Conservation (phyloP, 1,140 invertebrate genomes). For the Trinorchestia longiramus region DNA sequence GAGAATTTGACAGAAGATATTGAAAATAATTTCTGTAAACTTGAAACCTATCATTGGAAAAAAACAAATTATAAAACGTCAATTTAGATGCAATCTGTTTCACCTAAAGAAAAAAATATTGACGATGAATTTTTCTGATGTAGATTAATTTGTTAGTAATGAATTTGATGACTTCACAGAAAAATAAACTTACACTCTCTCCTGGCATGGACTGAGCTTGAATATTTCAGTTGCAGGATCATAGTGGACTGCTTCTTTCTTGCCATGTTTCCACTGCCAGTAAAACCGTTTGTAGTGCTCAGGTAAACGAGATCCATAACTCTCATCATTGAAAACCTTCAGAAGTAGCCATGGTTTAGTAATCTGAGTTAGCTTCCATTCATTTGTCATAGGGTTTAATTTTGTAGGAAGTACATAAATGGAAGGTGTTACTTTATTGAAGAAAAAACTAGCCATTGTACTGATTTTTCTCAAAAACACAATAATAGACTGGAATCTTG, state of each 20-base stretch:
- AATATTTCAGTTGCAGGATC: conserved; percentile 25
- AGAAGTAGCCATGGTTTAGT: conserved; percentile 27
- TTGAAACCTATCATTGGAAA: no score
- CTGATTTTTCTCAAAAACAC: neutral
- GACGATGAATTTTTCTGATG: neutral
- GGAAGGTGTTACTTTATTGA: neutral
- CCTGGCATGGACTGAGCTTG: neutral
- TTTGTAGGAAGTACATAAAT: neutral
- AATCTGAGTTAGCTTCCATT: neutral
- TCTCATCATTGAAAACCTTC: conserved; percentile 43
- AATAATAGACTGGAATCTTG: neutral
- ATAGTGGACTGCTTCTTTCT: conserved; percentile 23
- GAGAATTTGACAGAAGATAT: neutral
- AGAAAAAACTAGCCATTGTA: neutral
- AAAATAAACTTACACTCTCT: conserved; percentile 28
- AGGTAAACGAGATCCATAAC: conserved; percentile 30
- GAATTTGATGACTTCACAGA: neutral
- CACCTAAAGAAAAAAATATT: neutral
- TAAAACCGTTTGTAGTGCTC: conserved; percentile 33
- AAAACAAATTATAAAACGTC: neutral
- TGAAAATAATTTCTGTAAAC: no score
- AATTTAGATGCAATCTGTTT: neutral
- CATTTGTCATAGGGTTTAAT: conserved; percentile 3
- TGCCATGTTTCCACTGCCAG: conserved; percentile 37
- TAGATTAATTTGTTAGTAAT: neutral